Conservation (phyloP, 2,888 invertebrate genomes). For the Electrophaes corylata region DNA sequence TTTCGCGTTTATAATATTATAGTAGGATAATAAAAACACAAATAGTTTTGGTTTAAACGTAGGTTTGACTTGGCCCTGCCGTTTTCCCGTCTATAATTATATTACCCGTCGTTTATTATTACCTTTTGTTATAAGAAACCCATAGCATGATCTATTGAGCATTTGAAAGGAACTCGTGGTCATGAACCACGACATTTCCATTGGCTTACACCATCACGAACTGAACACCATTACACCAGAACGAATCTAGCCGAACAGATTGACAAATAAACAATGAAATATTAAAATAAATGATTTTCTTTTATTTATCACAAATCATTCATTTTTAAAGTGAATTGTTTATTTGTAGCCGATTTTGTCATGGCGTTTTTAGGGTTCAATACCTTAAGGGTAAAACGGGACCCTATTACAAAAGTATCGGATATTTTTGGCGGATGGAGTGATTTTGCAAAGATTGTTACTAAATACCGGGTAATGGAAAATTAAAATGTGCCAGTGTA, state of each 20-base stretch:
- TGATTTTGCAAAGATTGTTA: no score
- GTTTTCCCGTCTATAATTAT: background rate
- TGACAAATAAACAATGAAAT: slow-evolving; percentile 19
- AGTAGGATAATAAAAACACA: no score
- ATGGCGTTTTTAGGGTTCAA: no score
- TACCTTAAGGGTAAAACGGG: no score
- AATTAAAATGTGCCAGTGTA: no score
- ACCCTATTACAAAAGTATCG: no score
- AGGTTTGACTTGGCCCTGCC: background rate
- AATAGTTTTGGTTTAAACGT: background rate
- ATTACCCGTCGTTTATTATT: background rate
- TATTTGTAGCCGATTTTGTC: no score
- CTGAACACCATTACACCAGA: slow-evolving; percentile 12
- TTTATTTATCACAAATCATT: background rate
- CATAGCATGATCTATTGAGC: slow-evolving; percentile 30
- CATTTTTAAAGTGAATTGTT: no score
- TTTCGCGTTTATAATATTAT: no score
- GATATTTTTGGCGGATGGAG: no score
- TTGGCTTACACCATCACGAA: slow-evolving; percentile 47
- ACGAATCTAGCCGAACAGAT: slow-evolving; percentile 29
- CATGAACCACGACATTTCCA: slow-evolving; percentile 54
- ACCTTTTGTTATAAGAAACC: slow-evolving; percentile 7
- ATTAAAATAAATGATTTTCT: background rate
- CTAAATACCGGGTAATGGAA: no score
- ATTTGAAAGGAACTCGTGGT: slow-evolving; percentile 50